phyloP scores from a whole-genome alignment of 2,113 vertebrate genomes.

The Trichechus manatus region DNA sequence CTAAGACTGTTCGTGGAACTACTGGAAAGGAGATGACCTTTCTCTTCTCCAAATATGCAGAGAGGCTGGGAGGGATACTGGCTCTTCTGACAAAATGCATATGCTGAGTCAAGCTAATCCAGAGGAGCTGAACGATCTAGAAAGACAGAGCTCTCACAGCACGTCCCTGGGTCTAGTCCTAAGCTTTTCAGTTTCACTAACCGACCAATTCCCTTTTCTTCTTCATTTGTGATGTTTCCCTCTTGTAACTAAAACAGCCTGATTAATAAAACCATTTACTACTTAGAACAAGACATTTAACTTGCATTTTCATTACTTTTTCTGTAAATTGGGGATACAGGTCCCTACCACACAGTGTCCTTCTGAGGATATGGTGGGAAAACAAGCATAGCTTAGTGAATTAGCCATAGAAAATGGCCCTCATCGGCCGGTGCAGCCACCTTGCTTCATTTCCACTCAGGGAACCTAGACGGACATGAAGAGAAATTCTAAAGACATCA shows the following conservation, averaged over 20 bases:
- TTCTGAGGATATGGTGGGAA: neutral
- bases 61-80: neutral
- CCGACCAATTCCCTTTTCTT: neutral
- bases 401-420: neutral
- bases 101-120: neutral
- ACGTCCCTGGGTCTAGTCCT: neutral
- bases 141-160: neutral
- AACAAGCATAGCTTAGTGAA: neutral
- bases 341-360: neutral
- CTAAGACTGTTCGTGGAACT: neutral
- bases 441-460: neutral
- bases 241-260: constrained; percentile 2
- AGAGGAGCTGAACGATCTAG: neutral
- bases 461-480: neutral
- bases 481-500: neutral
- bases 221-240: neutral
- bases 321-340: neutral
- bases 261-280: constrained; percentile 22
- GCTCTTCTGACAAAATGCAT: neutral
- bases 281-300: neutral
- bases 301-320: neutral
- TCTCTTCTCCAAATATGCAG: neutral
- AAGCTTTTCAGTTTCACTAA: neutral
- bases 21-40: neutral
- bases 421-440: neutral